Conservation (phyloP, 30 jellyfish, hydroid and myxozoan species). For the Aurelia coerulea region DNA sequence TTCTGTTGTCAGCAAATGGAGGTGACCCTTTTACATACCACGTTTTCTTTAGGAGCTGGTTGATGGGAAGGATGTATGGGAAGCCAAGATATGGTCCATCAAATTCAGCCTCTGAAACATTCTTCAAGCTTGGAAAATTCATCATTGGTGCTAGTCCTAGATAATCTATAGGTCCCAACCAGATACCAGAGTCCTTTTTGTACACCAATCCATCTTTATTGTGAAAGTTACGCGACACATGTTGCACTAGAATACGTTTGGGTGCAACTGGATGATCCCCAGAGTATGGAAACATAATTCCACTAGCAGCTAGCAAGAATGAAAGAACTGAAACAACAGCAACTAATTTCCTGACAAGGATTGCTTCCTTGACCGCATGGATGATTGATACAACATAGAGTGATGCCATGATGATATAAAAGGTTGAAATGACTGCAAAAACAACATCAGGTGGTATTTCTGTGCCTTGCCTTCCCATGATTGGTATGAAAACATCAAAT, state of each 20-base stretch:
- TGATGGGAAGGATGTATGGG: slow-evolving; percentile 82
- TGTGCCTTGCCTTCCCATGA: slow-evolving; percentile 94
- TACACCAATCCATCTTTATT: slow-evolving; percentile 69
- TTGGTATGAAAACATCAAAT: slow-evolving; percentile 83
- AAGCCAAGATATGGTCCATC: slow-evolving; percentile 93
- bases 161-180: slow-evolving; percentile 93
- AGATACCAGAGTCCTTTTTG: slow-evolving; percentile 91
- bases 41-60: slow-evolving; percentile 58
- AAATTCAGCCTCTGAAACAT: slow-evolving; percentile 66
- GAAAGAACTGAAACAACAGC: slow-evolving; percentile 57
- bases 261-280: slow-evolving; percentile 79
- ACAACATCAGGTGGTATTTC: slow-evolving; percentile 88
- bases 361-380: slow-evolving; percentile 19
- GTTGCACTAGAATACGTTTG: slow-evolving; percentile 87
- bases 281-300: slow-evolving; percentile 83
- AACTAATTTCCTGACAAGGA: slow-evolving; percentile 4
- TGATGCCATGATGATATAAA: slow-evolving; percentile 40
- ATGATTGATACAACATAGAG: slow-evolving; percentile 57
- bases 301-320: slow-evolving; percentile 55
- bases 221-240: slow-evolving; percentile 84
- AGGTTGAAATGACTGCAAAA: slow-evolving; percentile 57
- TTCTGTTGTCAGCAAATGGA: slow-evolving; percentile 39
- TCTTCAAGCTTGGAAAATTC: slow-evolving; percentile 62
- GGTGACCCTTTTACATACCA: slow-evolving; percentile 66
- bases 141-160: slow-evolving; percentile 70